These are phyloP conservation scores for Dryoscopus gambensis DNA, from an alignment of 2,113 vertebrate genomes.

Conservation along the genomic window DNA sequence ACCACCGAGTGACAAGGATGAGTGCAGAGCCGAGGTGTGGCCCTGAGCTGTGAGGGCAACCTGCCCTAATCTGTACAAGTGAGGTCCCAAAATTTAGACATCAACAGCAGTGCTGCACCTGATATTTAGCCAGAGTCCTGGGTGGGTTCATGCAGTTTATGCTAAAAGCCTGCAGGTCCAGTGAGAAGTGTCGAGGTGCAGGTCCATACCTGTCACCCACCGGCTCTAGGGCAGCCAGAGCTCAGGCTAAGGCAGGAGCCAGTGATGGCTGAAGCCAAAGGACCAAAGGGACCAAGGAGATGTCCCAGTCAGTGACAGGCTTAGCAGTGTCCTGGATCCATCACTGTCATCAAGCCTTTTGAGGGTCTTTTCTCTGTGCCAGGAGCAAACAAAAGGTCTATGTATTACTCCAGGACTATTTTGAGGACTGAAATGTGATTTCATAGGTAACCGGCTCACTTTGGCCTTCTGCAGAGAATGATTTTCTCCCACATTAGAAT, in stretches of 20 bases:
- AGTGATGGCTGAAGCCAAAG: neutral
- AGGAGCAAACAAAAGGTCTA: neutral
- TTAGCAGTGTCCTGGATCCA: neutral
- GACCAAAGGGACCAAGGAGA: neutral
- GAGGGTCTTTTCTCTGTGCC: neutral
- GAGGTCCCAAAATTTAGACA: neutral
- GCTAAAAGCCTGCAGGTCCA: neutral
- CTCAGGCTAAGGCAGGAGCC: neutral
- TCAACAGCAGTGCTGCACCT: neutral
- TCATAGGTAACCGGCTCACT: neutral
- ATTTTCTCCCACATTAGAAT: neutral
- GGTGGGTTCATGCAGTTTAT: neutral
- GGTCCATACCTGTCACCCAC: neutral
- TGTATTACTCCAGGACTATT: neutral
- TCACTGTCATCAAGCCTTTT: neutral
- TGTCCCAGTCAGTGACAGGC: neutral
- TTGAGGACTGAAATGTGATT: neutral
- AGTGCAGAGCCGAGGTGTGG: fast-evolving
- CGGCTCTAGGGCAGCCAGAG: neutral
- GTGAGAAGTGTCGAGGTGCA: neutral
- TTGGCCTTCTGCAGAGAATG: neutral
- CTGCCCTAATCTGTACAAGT: neutral
- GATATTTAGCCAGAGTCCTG: neutral
- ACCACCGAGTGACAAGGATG: neutral
- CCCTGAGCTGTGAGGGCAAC: neutral